phyloP scores from a whole-genome alignment of 2,797 vertebrate species.

The Lepus townsendii region DNA sequence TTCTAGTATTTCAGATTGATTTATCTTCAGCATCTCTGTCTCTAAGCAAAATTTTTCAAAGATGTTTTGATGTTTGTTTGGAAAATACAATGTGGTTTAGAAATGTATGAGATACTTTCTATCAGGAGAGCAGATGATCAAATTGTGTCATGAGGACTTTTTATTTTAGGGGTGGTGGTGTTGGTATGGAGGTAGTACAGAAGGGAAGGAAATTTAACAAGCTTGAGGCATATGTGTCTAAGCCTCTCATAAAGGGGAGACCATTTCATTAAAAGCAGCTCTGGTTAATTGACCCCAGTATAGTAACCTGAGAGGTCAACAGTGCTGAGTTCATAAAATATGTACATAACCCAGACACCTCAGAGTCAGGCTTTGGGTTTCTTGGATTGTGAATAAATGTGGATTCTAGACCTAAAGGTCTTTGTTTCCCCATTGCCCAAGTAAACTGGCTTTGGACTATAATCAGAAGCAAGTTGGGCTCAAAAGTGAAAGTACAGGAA shows the following conservation, averaged over 20 bases:
- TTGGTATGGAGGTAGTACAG: background rate
- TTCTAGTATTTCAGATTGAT: too few relatives aligned
- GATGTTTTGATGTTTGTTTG: background rate
- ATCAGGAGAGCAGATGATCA: background rate
- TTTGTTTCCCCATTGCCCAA: background rate
- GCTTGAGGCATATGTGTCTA: conserved; percentile 7
- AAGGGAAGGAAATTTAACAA: background rate
- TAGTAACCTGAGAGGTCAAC: background rate
- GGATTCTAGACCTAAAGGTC: background rate
- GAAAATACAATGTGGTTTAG: conserved; percentile 41
- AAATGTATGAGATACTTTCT: conserved; percentile 17
- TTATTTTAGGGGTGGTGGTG: background rate
- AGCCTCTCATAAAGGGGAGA: conserved; percentile 6
- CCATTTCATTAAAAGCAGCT: background rate
- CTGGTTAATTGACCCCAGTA: background rate
- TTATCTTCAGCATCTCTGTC: too few relatives aligned
- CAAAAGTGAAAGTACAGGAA: background rate
- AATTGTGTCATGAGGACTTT: background rate
- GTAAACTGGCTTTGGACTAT: background rate
- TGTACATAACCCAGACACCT: background rate
- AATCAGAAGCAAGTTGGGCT: background rate
- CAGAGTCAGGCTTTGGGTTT: background rate
- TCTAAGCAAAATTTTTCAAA: too few relatives aligned
- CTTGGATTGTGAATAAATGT: background rate
- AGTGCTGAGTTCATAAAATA: conserved; percentile 15